Evolutionary conservation across 2,797 vertebrate genomes (phyloP).

Genomic region (Lithobates sylvaticus): DNA sequence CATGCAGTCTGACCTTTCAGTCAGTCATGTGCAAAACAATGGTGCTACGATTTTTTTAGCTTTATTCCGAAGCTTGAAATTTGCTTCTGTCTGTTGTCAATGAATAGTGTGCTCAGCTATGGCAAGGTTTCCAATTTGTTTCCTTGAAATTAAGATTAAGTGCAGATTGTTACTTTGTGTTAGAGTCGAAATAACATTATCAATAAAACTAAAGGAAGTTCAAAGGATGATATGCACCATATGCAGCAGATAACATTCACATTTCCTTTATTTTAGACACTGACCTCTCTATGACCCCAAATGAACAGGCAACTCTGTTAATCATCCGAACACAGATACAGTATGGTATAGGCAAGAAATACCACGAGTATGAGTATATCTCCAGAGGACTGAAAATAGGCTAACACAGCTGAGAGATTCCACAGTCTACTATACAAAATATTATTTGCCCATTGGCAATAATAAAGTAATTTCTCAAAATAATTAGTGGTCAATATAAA

Average conservation of each 20-base stretch:
- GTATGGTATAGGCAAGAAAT: conserved; percentile 8
- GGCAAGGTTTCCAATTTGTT: conserved; percentile 25
- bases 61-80: neutral
- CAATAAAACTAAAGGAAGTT: conserved; percentile 59
- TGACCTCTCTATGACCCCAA: conserved; percentile 48
- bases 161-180: conserved; percentile 36
- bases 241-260: conserved; percentile 26
- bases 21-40: neutral
- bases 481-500: neutral
- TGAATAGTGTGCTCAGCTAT: conserved; percentile 7
- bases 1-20: neutral
- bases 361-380: neutral
- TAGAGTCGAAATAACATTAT: conserved; percentile 54
- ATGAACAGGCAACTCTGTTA: conserved; percentile 16
- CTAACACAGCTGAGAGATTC: neutral
- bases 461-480: neutral
- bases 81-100: conserved; percentile 4
- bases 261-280: conserved; percentile 45
- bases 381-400: neutral
- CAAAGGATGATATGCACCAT: conserved; percentile 16
- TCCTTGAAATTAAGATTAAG: conserved; percentile 51
- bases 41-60: neutral
- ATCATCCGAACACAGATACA: conserved; percentile 41
- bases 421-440: neutral
- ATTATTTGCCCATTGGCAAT: neutral